These are phyloP conservation scores for Philotrypesis tridentata DNA, from an alignment of 1,140 invertebrate genomes.

Conservation along the genomic window DNA sequence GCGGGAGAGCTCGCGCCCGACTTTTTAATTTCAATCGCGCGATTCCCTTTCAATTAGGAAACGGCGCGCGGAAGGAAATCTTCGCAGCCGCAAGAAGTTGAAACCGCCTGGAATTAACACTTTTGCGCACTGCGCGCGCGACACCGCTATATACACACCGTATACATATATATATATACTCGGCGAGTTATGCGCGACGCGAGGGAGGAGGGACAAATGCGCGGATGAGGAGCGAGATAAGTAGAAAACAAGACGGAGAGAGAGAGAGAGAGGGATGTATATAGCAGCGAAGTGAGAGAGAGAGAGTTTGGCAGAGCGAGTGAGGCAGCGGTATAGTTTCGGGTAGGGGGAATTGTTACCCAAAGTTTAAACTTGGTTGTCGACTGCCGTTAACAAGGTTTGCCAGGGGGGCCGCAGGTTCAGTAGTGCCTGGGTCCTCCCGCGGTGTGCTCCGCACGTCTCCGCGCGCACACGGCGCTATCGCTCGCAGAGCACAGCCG, in stretches of 20 bases:
- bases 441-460: constrained; percentile 70
- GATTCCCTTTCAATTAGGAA: constrained; percentile 41
- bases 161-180: too few species aligned
- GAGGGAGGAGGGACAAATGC: constrained; percentile 39
- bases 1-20: not conserved
- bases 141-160: too few species aligned
- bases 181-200: constrained; percentile 27
- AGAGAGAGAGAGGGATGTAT: constrained; percentile 53
- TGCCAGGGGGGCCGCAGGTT: constrained; percentile 69
- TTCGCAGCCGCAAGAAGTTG: constrained; percentile 28
- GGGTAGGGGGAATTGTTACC: constrained; percentile 72
- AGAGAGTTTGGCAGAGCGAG: constrained; percentile 51
- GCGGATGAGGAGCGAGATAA: constrained; percentile 54
- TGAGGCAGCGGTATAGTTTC: constrained; percentile 54
- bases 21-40: constrained; percentile 45
- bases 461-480: constrained; percentile 48
- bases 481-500: not conserved
- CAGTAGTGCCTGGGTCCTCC: constrained; percentile 72
- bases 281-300: constrained; percentile 41
- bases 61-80: not conserved
- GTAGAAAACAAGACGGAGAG: constrained; percentile 47
- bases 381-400: constrained; percentile 74
- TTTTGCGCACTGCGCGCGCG: constrained; percentile 19
- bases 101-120: constrained; percentile 28
- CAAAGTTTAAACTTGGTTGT: constrained; percentile 74